These are phyloP conservation scores for Sebastes oblongus DNA, from an alignment of 2,797 vertebrate genomes.

Conservation along the genomic window DNA sequence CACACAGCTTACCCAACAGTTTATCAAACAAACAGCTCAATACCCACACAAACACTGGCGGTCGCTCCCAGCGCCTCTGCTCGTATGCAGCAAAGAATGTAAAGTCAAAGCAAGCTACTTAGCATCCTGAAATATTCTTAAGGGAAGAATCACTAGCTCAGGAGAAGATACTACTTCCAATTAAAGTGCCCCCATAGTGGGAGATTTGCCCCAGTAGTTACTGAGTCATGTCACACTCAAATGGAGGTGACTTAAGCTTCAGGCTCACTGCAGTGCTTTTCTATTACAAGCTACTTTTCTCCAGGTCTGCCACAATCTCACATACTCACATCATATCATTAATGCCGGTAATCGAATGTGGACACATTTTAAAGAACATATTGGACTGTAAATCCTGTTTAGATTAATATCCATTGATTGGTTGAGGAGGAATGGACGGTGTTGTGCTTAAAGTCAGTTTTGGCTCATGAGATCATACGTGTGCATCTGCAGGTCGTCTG, in stretches of 20 bases:
- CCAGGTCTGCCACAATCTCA: conserved; percentile 21
- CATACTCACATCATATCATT: not conserved
- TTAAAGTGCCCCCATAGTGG: conserved; percentile 53
- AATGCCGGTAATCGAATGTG: conserved; percentile 7
- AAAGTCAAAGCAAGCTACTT: conserved; percentile 26
- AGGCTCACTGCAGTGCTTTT: conserved; percentile 44
- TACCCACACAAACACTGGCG: conserved; percentile 48
- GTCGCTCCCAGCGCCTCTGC: conserved; percentile 15
- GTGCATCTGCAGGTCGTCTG: conserved; percentile 8
- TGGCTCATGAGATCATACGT: not conserved
- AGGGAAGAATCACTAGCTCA: conserved; percentile 35
- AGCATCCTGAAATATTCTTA: conserved; percentile 38
- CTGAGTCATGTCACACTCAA: conserved; percentile 56
- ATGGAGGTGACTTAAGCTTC: conserved; percentile 46
- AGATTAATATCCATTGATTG: not conserved
- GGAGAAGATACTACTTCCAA: conserved; percentile 51
- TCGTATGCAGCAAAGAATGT: conserved; percentile 21
- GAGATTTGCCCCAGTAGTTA: conserved; percentile 54
- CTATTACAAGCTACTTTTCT: conserved; percentile 37
- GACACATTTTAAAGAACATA: not conserved
- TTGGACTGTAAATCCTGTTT: not conserved
- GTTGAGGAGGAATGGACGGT: not conserved
- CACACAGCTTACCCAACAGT: conserved; percentile 52
- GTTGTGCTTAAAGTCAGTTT: not conserved
- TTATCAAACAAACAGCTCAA: conserved; percentile 69